phyloP scores from a whole-genome alignment of 2,113 vertebrate species.

The Mastomys natalensis region DNA sequence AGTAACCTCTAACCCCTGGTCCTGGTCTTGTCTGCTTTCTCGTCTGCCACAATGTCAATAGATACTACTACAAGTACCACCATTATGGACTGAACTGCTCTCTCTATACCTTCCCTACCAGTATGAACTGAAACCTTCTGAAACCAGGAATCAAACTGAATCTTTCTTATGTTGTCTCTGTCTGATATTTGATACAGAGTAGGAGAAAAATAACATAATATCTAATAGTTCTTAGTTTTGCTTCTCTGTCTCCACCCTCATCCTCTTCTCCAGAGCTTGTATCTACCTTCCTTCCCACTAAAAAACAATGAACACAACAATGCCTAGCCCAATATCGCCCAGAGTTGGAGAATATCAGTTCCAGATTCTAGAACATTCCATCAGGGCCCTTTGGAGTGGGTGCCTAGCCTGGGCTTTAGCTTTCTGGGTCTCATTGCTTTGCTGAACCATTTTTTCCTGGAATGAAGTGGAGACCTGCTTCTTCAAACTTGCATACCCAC shows the following conservation, averaged over 20 bases:
- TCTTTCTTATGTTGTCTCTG: not conserved
- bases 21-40: not conserved
- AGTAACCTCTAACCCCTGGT: not conserved
- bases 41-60: not conserved
- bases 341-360: not conserved
- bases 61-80: not conserved
- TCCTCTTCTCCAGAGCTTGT: not conserved
- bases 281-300: not conserved
- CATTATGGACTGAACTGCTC: not conserved
- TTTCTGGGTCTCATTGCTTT: too few species aligned
- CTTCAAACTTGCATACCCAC: not conserved
- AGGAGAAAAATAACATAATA: not conserved
- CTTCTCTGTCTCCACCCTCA: not conserved
- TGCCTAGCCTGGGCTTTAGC: rapidly evolving
- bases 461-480: not conserved
- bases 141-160: not conserved
- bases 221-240: not conserved
- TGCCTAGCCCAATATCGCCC: not conserved
- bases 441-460: not conserved
- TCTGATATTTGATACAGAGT: not conserved
- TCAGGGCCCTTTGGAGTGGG: not conserved
- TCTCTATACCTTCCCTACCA: not conserved
- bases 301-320: not conserved
- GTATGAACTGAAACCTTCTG: not conserved
- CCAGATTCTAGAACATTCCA: not conserved